These are phyloP conservation scores for Caenorhabditis latens DNA, from an alignment of 1,140 invertebrate species.

Conservation along the genomic window DNA sequence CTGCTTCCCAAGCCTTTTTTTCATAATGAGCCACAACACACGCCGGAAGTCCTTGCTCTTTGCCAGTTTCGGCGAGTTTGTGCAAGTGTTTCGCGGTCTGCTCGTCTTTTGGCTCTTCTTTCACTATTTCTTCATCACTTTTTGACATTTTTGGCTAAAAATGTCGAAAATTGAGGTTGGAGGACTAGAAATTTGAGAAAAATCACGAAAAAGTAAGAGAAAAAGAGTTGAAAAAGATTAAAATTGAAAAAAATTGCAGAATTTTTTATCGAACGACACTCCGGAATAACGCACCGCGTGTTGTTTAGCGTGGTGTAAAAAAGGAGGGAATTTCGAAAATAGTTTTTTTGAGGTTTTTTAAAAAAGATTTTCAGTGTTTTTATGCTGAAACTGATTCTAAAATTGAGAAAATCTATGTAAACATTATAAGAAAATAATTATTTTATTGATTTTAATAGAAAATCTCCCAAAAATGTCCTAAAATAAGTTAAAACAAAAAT, in stretches of 20 bases:
- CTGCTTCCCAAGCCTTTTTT: constrained; percentile 25
- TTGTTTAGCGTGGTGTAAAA: background rate
- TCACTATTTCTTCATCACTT: background rate
- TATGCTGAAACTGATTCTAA: too few species aligned
- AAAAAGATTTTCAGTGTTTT: too few species aligned
- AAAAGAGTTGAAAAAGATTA: background rate
- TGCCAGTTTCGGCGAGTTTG: constrained; percentile 15
- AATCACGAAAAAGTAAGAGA: background rate
- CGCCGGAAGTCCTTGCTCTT: background rate
- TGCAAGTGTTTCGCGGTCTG: constrained; percentile 40
- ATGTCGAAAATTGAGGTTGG: too few species aligned
- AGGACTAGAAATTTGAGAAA: too few species aligned
- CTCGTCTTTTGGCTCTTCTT: background rate
- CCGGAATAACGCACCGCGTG: background rate
- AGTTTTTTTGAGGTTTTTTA: too few species aligned
- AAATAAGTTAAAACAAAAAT: too few species aligned
- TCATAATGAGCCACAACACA: constrained; percentile 31
- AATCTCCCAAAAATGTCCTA: too few species aligned
- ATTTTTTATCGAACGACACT: background rate
- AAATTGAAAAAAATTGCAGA: background rate
- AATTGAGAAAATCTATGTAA: too few species aligned
- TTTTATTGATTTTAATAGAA: too few species aligned
- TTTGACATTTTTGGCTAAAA: background rate
- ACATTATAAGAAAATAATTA: too few species aligned
- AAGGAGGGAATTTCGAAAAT: too few species aligned